Evolutionary conservation across 2,888 invertebrate species (phyloP), one percentile per base, ranked within the genome.

Genomic region (Lissonota sp.): DNA sequence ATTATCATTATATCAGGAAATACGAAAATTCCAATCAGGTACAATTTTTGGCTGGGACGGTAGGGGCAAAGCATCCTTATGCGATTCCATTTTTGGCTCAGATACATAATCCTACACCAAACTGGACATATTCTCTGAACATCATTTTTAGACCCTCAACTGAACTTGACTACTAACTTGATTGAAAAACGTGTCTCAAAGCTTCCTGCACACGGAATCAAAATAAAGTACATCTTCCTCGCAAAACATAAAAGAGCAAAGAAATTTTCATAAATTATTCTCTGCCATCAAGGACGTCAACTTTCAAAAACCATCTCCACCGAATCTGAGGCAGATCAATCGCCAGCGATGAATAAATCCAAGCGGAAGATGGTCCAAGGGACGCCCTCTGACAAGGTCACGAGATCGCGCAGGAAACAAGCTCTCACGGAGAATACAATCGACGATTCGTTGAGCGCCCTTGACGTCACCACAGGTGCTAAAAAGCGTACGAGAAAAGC

Each of bases 401-500:
- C 62, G 57, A 69, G 70, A 73, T 81, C 60, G 70, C 77, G 39
- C 72, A 80, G 79, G 79, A 84, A 74, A 6, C 6, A 14, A 60
- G 53, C 60, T 16, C 7, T 44, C 51, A 4, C 49, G 53, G 72
- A 73, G 26, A 60, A 10, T 53, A 42, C 51, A 37, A n/a, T 37
- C 0, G 63, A 82, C 6, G 75, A 82, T 4, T 58, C 64, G 10
- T n/a, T 16, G 14, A 44, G 14, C 7, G 49, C 51, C 3, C 42
- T 66, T n/a, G 70, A 73, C 16, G 5, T 44, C 6, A 73, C 71
- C 14, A 8, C 49, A 4, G 67, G 51, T 26, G 62, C 71, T n/a
- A 83, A 58, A 44, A 84, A 83, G 62, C 78, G 72, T 66, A 71
- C 69, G 6, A 84, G 55, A 64, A 80, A 71, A 73, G 74, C 26